A percentile compares a stretch with the other conserved stretches of the same genome.
These are phyloP conservation scores for Drosophila pallidifrons DNA, from an alignment of 1,140 invertebrate genomes.

Conservation along the genomic window DNA sequence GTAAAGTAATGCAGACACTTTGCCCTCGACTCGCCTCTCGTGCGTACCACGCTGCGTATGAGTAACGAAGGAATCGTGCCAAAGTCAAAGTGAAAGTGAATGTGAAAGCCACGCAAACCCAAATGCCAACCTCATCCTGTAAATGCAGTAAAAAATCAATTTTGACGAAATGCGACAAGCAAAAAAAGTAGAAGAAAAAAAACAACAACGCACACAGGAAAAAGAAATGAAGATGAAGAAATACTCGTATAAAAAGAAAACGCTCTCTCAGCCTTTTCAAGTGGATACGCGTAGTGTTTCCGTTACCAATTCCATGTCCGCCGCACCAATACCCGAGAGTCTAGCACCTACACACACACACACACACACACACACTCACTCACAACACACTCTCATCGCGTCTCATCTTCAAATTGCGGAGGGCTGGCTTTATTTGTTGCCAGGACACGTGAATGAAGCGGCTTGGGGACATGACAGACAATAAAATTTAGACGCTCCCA, in stretches of 20 bases:
- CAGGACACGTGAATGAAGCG: conserved; percentile 43
- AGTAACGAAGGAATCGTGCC: conserved; percentile 41
- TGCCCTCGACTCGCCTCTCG: conserved; percentile 30
- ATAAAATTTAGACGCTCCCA: conserved; percentile 54
- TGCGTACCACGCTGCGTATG: conserved; percentile 42
- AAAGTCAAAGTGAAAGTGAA: conserved; percentile 47
- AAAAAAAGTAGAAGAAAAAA: conserved; percentile 38
- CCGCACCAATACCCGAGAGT: not conserved
- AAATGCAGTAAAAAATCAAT: conserved; percentile 78
- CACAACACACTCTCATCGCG: too few relatives aligned
- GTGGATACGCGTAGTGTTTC: conserved; percentile 18
- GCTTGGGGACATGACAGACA: conserved; percentile 45
- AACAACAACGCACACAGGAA: conserved; percentile 2
- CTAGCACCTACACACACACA: conserved; percentile 4
- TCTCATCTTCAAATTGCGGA: conserved; percentile 7
- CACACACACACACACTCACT: not conserved
- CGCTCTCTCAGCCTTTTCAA: conserved; percentile 12
- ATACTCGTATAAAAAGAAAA: conserved; percentile 28
- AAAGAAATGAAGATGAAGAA: conserved; percentile 4
- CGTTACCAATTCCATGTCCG: not conserved
- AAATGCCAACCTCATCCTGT: conserved; percentile 52
- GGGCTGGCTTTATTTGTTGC: conserved; percentile 41
- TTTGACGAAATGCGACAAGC: conserved; percentile 67
- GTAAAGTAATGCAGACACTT: conserved; percentile 27
- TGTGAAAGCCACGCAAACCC: conserved; percentile 43